Base-by-base conservation (phyloP, 1,140 invertebrate species). In the Formica exsecta region DNA sequence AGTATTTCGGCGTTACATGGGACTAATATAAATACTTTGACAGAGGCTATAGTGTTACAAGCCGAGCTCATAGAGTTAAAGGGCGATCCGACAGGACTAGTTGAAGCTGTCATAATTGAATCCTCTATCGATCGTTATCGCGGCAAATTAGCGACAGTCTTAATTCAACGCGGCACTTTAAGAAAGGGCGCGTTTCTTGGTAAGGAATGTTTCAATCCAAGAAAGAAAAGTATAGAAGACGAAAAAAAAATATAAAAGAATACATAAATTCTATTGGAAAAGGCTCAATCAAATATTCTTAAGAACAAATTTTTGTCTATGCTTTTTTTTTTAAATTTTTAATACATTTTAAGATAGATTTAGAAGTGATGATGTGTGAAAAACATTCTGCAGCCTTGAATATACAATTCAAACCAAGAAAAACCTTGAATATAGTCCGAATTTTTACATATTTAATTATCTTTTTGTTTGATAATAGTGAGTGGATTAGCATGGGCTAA, bases 61-160 rank as follows among this genome's bases (percentile, higher is more conserved):
- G 98, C 99, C 0, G 99, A 99, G 93, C 88, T 99, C 0, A 97
- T 99, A 96, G 96, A 98, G 25, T 94, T 99, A 2, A 97, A 96
- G 91, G 97, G 97, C 0, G 98, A 99, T 94, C 97, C 97, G 3
- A 96, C 95, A 16, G 99, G 99, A 0, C 93, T 96, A 1, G 98
- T 98, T 0, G 99, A 99, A 96, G 99, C 98, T 0, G 96, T 98
- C 11, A 97, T 99, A 0, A 96, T 99, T 22, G 99, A 99, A 95
- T 97, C 98, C 0, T 97, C 96, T 79, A 95, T 97, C 8, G 97
- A 99, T 95, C 94, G 96, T 19, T 95, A 96, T 25, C 96, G 97
- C 93, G 98, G 98, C 41, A 99, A 99, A 94, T 95, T 99, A 38
- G 97, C 98, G 0, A 99, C 98, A 9, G 96, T 97, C 62, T 95